These are phyloP conservation scores for Cynoglossus semilaevis DNA, from an alignment of 2,113 vertebrate species.

Conservation along the genomic window DNA sequence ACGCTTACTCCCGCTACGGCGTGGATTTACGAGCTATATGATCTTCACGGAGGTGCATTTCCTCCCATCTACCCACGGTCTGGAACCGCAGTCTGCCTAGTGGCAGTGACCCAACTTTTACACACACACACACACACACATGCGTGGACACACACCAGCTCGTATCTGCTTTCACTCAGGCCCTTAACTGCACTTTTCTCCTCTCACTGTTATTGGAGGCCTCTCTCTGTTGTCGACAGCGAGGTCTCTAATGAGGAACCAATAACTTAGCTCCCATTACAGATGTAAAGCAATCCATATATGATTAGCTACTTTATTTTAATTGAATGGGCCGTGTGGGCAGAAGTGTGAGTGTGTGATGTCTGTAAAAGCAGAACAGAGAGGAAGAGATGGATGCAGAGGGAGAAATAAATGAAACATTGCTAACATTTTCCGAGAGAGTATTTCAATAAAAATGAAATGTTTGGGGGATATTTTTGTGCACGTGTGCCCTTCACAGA, in stretches of 20 bases:
- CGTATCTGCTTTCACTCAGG: conserved; percentile 35
- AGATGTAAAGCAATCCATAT: conserved; percentile 46
- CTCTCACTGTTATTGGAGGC: conserved; percentile 11
- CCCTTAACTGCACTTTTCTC: conserved; percentile 14
- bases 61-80: conserved; percentile 15
- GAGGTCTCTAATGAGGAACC: conserved; percentile 35
- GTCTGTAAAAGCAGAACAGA: background rate
- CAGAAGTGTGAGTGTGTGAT: background rate
- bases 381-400: conserved; percentile 19
- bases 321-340: conserved; percentile 27
- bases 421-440: conserved; percentile 48
- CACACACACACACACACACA: conserved; percentile 6
- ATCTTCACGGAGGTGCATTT: conserved; percentile 34
- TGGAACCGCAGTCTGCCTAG: conserved; percentile 6
- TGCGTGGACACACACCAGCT: conserved; percentile 2
- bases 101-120: background rate
- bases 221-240: conserved; percentile 4
- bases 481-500: conserved; percentile 58
- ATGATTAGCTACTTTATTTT: conserved; percentile 44
- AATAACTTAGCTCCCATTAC: conserved; percentile 31
- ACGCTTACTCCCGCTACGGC: conserved; percentile 11
- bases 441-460: conserved; percentile 52
- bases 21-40: conserved; percentile 55
- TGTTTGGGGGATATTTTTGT: conserved; percentile 6
- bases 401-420: conserved; percentile 18